Evolutionary conservation across 2,888 invertebrate genomes (phyloP), one percentile per base, ranked within the genome.

Genomic region (Mesorhabditis spiculigera): DNA sequence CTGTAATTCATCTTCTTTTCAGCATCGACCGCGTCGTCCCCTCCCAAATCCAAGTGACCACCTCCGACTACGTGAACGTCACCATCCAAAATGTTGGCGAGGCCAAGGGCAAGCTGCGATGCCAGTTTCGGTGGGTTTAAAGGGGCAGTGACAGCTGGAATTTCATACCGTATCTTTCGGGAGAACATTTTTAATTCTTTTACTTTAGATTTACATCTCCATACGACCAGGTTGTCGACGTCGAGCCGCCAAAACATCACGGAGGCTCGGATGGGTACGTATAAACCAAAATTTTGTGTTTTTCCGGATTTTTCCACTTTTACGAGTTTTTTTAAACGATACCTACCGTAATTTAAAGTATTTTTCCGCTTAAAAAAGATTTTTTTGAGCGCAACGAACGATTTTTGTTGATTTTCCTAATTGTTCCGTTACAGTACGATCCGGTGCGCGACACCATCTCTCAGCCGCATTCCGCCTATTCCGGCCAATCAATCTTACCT

Each of bases 31-130:
- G 79, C 5, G 79, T 83, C 3, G 78, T 78, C 45, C 83, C 83
- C n/a, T 75, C 77, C 28, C 78, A 81, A 68, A 78, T 83, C 5
- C 84, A 84, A 79, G 81, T 81, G 63, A 81, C 83, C 6, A 77
- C 78, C 2, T 75, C 82, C 5, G 79, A 80, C 68, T 80, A 73
- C 43, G 72, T 85, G 87, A 93, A 93, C 87, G 90, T 97, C 86
- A 91, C 92, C 76, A 94, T 97, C 83, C 95, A 96, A 88, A 95
- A 97, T 88, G 90, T 97, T 86, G 96, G 96, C 28, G 73, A 65
- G 6, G 67, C 70, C 28, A 68, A n/a, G 69, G 65, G 72, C 71
- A 62, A 71, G 13, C 66, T 76, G 71, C 75, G 73, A 44, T 78
- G 78, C 16, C 68, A 72, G 0, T 78, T 78, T 68, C 72, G 70